Conservation (phyloP, 2,113 vertebrate species). For the Chamaetylas fuelleborni region DNA sequence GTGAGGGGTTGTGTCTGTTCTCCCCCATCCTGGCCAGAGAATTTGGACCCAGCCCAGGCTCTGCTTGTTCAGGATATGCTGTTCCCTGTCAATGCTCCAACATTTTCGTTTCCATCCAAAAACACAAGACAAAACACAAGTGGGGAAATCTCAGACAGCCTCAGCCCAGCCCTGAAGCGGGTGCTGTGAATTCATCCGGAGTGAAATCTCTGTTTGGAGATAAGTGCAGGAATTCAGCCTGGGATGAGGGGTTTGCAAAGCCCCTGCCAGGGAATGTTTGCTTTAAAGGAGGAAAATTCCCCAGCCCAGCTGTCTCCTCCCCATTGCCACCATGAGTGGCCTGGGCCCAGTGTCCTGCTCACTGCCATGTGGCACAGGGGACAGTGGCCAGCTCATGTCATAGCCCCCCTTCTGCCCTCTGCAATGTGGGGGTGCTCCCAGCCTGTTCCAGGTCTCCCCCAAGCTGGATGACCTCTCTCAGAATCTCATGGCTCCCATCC, state of each 20-base stretch:
- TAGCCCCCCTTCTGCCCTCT: rapidly evolving
- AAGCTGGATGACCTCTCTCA: too few relatives aligned
- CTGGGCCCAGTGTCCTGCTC: neutral
- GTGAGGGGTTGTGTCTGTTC: rapidly evolving
- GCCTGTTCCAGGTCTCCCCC: neutral
- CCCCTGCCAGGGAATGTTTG: neutral
- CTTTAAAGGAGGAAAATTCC: neutral
- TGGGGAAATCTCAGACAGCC: neutral
- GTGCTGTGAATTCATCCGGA: neutral
- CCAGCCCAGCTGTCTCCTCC: neutral
- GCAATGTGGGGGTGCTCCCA: neutral
- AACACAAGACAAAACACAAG: neutral
- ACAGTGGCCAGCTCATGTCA: neutral
- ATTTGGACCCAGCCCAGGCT: neutral
- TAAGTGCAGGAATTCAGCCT: neutral
- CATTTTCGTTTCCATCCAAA: neutral
- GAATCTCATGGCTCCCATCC: neutral
- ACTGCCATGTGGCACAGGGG: neutral
- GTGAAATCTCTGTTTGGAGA: neutral
- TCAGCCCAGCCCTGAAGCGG: neutral
- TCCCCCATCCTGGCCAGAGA: neutral
- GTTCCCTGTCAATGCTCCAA: neutral
- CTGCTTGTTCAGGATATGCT: neutral
- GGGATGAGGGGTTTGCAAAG: neutral
- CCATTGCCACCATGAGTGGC: rapidly evolving